Evolutionary conservation across 2,113 vertebrate genomes (phyloP).

Genomic region (Conger conger): DNA sequence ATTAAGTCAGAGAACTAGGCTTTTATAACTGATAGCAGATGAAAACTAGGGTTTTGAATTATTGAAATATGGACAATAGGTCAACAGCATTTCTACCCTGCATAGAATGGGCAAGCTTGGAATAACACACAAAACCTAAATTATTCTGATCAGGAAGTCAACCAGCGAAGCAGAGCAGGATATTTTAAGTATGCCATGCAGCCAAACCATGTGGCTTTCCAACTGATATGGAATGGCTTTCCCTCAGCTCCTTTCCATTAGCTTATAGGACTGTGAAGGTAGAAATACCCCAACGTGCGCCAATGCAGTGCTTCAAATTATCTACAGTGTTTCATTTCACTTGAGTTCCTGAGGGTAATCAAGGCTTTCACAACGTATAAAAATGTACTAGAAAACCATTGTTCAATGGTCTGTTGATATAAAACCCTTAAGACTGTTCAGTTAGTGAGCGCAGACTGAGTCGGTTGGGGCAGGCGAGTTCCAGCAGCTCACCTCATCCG

Average conservation of each 20-base stretch:
- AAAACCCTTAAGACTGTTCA: slow-evolving; percentile 66
- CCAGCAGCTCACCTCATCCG: slow-evolving; percentile 78
- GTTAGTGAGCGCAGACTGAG: slow-evolving; percentile 77
- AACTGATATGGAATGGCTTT: slow-evolving; percentile 54
- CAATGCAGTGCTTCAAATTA: slow-evolving; percentile 21
- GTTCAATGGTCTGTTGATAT: slow-evolving; percentile 66
- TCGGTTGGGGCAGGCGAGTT: slow-evolving; percentile 56
- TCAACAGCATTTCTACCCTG: not conserved
- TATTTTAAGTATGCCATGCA: slow-evolving; percentile 48
- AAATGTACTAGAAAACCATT: slow-evolving; percentile 40
- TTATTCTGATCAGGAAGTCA: slow-evolving; percentile 61
- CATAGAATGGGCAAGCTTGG: not conserved
- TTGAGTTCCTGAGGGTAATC: not conserved
- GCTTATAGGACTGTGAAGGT: slow-evolving; percentile 44
- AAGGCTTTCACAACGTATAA: slow-evolving; percentile 29
- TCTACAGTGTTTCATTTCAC: not conserved
- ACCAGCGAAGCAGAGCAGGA: slow-evolving; percentile 13
- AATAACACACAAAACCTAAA: not conserved
- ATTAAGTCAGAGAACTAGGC: not conserved
- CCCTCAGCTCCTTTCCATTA: slow-evolving; percentile 45
- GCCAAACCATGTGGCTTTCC: slow-evolving; percentile 53
- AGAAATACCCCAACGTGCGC: slow-evolving; percentile 40
- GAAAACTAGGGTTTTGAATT: not conserved
- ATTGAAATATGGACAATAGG: not conserved
- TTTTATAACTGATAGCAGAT: not conserved